phyloP scores from a whole-genome alignment of 2,797 vertebrate species.

The Heteromormyrus szaboi region DNA sequence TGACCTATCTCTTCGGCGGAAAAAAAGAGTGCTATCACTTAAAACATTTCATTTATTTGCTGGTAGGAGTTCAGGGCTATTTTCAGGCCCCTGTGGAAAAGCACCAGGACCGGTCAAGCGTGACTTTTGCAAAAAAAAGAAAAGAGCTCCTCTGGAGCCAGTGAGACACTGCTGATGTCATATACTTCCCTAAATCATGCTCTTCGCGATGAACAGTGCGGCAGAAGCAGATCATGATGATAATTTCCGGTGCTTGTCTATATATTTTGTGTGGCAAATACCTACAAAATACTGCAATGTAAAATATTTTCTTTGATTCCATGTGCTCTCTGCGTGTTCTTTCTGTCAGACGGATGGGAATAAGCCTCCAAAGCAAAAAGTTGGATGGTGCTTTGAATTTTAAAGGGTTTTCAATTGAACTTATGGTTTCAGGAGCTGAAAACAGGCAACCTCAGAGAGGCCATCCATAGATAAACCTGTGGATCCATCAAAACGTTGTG shows the following conservation, averaged over 20 bases:
- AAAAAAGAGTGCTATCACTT: neutral
- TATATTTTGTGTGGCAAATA: neutral
- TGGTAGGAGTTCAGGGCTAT: neutral
- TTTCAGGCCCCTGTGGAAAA: neutral
- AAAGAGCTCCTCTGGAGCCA: neutral
- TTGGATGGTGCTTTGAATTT: neutral
- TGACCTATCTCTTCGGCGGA: neutral
- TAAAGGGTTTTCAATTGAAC: neutral
- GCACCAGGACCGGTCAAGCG: neutral
- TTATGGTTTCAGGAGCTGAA: neutral
- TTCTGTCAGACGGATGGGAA: neutral
- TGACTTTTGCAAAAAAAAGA: neutral
- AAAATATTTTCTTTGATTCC: neutral
- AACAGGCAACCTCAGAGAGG: neutral
- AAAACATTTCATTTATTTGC: slow-evolving; percentile 6
- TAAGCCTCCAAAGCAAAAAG: neutral
- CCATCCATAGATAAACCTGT: neutral
- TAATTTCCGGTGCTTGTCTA: neutral
- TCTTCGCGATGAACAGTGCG: neutral
- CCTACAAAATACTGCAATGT: neutral
- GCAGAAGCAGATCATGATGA: neutral
- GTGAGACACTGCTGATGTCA: neutral
- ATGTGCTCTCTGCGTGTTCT: neutral
- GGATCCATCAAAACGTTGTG: neutral
- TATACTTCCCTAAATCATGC: neutral